Conservation (phyloP, 2,888 invertebrate genomes). For the Pyrrhia umbra region DNA sequence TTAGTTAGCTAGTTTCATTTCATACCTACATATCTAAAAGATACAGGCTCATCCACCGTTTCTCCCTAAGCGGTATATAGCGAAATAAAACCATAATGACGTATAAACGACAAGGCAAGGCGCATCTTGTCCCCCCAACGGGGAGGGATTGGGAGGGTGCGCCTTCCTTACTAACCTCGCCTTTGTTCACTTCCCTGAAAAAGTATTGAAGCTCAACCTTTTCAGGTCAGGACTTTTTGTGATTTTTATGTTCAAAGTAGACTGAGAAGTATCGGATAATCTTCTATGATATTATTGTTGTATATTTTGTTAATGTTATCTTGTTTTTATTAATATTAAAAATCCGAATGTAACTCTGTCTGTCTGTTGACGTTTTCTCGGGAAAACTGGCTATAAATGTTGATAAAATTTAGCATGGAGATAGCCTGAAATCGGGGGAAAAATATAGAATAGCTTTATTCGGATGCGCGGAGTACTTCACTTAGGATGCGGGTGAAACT, state of each 20-base stretch:
- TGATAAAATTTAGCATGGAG: too few species aligned
- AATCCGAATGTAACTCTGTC: background rate
- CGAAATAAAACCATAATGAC: conserved; percentile 63
- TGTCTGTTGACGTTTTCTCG: too few species aligned
- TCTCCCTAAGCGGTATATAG: conserved; percentile 51
- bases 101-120: conserved; percentile 64
- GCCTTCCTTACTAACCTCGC: conserved; percentile 73
- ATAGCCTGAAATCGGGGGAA: too few species aligned
- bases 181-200: conserved; percentile 74
- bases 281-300: background rate
- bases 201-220: conserved; percentile 60
- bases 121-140: conserved; percentile 61
- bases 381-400: too few species aligned
- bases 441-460: too few species aligned
- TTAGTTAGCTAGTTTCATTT: conserved; percentile 20
- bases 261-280: too few species aligned
- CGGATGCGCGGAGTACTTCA: too few species aligned
- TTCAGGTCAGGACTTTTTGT: conserved; percentile 56
- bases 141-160: conserved; percentile 37
- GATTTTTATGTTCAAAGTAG: conserved; percentile 27
- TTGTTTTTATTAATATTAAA: background rate
- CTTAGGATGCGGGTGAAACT: too few species aligned
- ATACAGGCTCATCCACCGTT: conserved; percentile 22
- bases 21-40: conserved; percentile 25
- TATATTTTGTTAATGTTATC: background rate